Conservation (phyloP, 2,797 vertebrate genomes). For the Premnoplex brunnescens region DNA sequence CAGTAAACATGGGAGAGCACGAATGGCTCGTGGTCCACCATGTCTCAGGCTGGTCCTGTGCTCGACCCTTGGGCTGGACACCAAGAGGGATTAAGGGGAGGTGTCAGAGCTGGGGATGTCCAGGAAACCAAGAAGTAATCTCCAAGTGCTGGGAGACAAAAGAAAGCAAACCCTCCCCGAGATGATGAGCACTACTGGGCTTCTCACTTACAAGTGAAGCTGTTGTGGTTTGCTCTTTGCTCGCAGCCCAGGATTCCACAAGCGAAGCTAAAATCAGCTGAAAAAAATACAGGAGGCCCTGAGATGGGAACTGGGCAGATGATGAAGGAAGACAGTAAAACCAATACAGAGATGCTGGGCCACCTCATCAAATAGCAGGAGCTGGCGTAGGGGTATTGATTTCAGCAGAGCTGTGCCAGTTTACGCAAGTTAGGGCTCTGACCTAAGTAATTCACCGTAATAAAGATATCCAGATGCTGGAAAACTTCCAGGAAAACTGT, state of each 20-base stretch:
- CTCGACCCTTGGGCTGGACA: background rate
- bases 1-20: accelerated
- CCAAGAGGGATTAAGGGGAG: background rate
- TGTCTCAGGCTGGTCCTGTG: background rate
- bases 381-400: background rate
- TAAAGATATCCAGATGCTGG: constrained; percentile 33
- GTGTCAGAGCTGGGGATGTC: background rate
- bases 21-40: accelerated
- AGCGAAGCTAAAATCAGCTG: background rate
- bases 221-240: background rate
- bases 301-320: background rate
- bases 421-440: constrained; percentile 7
- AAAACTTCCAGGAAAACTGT: constrained; percentile 14
- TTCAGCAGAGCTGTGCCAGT: constrained; percentile 30
- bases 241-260: background rate
- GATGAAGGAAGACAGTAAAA: constrained; percentile 11
- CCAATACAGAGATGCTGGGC: background rate
- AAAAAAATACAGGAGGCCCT: background rate
- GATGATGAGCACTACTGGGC: accelerated
- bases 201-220: background rate
- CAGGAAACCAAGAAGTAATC: background rate
- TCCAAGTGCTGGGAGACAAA: background rate
- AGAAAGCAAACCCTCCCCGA: background rate
- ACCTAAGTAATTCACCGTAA: background rate
- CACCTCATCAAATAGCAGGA: constrained; percentile 15